Conservation (phyloP, 2,888 invertebrate species). For the Drosophila putrida region DNA sequence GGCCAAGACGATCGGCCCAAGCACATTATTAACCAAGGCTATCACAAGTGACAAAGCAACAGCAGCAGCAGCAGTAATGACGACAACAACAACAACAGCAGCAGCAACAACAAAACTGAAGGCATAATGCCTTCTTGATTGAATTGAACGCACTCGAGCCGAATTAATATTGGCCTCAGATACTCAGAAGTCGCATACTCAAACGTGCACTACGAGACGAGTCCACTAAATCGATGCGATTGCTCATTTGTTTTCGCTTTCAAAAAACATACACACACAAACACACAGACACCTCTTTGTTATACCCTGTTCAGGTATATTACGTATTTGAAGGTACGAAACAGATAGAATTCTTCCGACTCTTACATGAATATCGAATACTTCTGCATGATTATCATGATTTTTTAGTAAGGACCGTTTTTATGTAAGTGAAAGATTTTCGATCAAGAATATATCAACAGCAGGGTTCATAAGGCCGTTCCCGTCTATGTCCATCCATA, state of each 20-base stretch:
- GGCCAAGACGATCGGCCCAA: constrained; percentile 34
- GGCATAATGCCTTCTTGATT: constrained; percentile 79
- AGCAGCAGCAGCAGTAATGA: constrained; percentile 28
- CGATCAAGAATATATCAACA: too few species aligned
- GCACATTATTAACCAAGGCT: constrained; percentile 69
- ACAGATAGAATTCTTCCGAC: too few species aligned
- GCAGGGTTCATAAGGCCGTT: too few species aligned
- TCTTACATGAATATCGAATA: too few species aligned
- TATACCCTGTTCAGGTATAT: too few species aligned
- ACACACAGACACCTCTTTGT: constrained; percentile 6
- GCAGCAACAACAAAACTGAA: constrained; percentile 31
- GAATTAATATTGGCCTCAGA: constrained; percentile 79
- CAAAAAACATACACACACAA: constrained; percentile 54
- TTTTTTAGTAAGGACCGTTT: too few species aligned
- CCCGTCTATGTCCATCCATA: too few species aligned
- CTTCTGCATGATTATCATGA: too few species aligned
- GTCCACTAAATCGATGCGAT: constrained; percentile 59
- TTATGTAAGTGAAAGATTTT: too few species aligned
- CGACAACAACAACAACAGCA: constrained; percentile 24
- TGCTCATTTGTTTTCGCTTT: constrained; percentile 71
- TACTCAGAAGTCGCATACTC: constrained; percentile 71
- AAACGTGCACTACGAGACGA: constrained; percentile 52
- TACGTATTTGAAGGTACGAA: too few species aligned
- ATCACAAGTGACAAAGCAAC: constrained; percentile 62
- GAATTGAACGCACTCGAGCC: constrained; percentile 68